Percentiles rank a stretch among this genome's conserved stretches.
phyloP scores from a whole-genome alignment of 2,888 invertebrate genomes.

The Latheticus oryzae region DNA sequence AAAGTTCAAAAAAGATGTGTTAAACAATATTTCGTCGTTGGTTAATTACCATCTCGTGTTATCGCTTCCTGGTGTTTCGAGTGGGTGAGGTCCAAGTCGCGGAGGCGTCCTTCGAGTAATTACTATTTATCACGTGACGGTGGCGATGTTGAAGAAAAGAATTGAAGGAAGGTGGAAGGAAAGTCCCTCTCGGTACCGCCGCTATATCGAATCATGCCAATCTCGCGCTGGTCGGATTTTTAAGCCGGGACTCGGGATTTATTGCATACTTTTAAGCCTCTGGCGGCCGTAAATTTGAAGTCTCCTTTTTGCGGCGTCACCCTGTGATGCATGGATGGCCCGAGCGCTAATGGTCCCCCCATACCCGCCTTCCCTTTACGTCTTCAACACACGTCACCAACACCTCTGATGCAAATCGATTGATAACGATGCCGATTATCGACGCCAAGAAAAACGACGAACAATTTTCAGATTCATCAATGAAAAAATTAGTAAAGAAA shows the following conservation, averaged over 20 bases:
- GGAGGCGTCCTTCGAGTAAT: slow-evolving; percentile 45
- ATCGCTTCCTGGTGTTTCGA: slow-evolving; percentile 37
- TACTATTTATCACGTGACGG: slow-evolving; percentile 53
- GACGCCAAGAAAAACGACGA: too few relatives aligned
- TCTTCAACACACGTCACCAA: slow-evolving; percentile 43
- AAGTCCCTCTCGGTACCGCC: slow-evolving; percentile 31
- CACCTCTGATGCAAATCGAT: slow-evolving; percentile 49
- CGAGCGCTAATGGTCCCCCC: slow-evolving; percentile 53
- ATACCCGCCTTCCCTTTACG: slow-evolving; percentile 39
- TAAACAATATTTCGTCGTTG: slow-evolving; percentile 8
- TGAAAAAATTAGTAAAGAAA: too few relatives aligned
- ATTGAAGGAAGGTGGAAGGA: slow-evolving; percentile 44
- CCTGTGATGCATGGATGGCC: slow-evolving; percentile 62
- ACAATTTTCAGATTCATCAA: too few relatives aligned
- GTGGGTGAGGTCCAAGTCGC: slow-evolving; percentile 40
- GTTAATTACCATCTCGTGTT: slow-evolving; percentile 29
- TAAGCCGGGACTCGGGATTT: slow-evolving; percentile 64
- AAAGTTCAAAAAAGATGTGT: slow-evolving; percentile 13
- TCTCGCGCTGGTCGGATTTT: slow-evolving; percentile 61
- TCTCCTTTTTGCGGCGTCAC: slow-evolving; percentile 62
- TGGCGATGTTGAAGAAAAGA: slow-evolving; percentile 45
- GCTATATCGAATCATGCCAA: slow-evolving; percentile 61
- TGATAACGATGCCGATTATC: slow-evolving; percentile 30
- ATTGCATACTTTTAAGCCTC: slow-evolving; percentile 67
- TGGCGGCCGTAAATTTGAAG: slow-evolving; percentile 66